A percentile compares a stretch with the other conserved stretches of the same genome.
These are phyloP conservation scores for Graptemys geographica DNA, from an alignment of 2,797 vertebrate genomes.

Conservation along the genomic window DNA sequence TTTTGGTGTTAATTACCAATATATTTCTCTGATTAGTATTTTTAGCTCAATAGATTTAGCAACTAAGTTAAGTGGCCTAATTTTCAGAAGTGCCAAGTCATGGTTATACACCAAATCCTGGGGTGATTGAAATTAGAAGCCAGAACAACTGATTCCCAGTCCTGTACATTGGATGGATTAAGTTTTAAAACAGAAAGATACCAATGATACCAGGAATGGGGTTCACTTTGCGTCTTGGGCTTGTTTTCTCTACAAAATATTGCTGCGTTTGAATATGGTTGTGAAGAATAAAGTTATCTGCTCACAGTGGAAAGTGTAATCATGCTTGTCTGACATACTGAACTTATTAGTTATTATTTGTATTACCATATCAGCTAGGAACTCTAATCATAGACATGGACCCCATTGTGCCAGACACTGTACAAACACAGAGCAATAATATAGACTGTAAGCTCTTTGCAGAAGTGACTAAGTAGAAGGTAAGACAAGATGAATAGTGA, in stretches of 20 bases:
- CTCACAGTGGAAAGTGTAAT: not conserved
- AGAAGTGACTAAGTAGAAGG: not conserved
- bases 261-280: not conserved
- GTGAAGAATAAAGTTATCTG: not conserved
- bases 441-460: too few relatives aligned
- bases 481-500: not conserved
- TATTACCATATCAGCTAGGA: not conserved
- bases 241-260: not conserved
- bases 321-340: rapidly evolving
- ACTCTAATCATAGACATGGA: not conserved
- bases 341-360: not conserved
- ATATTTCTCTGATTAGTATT: slow-evolving; percentile 56
- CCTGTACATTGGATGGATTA: not conserved
- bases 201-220: not conserved
- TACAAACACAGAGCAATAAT: not conserved
- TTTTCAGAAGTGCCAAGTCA: not conserved
- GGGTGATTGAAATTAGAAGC: not conserved
- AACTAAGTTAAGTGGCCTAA: not conserved
- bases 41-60: not conserved
- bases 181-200: not conserved
- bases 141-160: not conserved
- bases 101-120: not conserved
- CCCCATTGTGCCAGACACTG: not conserved
- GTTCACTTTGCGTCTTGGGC: not conserved
- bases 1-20: slow-evolving; percentile 43